Base-by-base conservation (phyloP, 2,113 vertebrate species). In the Lanius collurio region DNA sequence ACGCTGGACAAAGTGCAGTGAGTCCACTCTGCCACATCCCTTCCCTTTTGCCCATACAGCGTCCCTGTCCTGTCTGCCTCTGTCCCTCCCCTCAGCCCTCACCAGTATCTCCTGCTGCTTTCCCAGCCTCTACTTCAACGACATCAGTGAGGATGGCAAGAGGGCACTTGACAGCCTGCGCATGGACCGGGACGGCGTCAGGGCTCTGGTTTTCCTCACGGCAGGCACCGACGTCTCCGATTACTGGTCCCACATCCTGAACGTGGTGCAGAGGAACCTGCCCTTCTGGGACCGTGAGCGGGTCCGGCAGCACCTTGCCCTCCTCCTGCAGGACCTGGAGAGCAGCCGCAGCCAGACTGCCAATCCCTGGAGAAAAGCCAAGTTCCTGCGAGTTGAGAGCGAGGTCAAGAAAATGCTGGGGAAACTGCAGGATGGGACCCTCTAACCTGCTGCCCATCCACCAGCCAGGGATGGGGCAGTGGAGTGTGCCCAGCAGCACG, bases 111-210 rank as follows among this genome's bases (percentile, higher is more conserved):
- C 57, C 30, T 2, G 2, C 37, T 52, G 26, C 82, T 92, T 74
- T 63, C 71, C 52, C 50, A 99, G 99, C 59, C 97, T 99, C 96
- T 99, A 99, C 83, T 98, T 99, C 96, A 99, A 99, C 1, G 98
- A 99, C 65, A 98, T 99, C 93, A 99, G 98, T 3, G 98, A 99
- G n/a, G 98, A 97, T 5, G 99, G 99, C 63, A 99, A 99, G 90
- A 98, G 97, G 94, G 98, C 97, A 0, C 96, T 99, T 15, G 97
- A 98, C 33, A 97, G 97, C 7, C 89, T 95, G 87, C 95, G 98
- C 42, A 91, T 74, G 71, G 95, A 97, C n/a, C 96, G 94, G 13
- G 98, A 98, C 0, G 95, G 96, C 0, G 98, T 99, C 79, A 98
- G 96, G 41, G 98, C 99, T 6, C 98, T 99, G 95, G 98, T 98